Evolutionary conservation across 2,888 invertebrate species (phyloP), one percentile per base, ranked within the genome.

Genomic region (Laspeyria flexula): DNA sequence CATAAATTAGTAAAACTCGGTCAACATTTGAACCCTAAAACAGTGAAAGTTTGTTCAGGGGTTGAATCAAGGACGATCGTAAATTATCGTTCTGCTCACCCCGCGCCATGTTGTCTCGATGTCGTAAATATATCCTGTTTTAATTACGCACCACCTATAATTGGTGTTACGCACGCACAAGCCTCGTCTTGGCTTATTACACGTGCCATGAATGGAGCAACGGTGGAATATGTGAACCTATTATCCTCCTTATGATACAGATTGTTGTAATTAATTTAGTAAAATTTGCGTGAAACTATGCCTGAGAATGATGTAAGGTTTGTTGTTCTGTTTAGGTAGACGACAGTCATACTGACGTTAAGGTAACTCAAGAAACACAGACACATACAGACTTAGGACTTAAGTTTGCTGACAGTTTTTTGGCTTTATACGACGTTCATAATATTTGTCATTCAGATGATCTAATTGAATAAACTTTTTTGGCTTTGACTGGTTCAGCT

Each of bases 41-140:
- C 70, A 73, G 69, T 65, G 65, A 59, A 79, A 77, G 72, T 81
- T 79, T 66, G 38, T 38, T 38, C 15, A 43, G 75, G 83, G 88
- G 89, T 87, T 85, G 81, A 78, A 85, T 79, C 89, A 89, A 90
- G 89, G 90, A 81, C 88, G 83, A 57, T 64, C 64, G 72, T 90
- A 87, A 85, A 88, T 87, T 77, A 85, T 76, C 65, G 67, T 73
- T 71, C 79, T 80, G 68, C 70, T 73, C 75, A 79, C 83, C 81
- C 81, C 72, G 84, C 83, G 83, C 84, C 85, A 80, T 79, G 80
- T 88, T 87, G 88, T 89, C 88, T 88, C 73, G 81, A 81, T 82
- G 82, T 85, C 85, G 84, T 87, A 86, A 72, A 90, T 89, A 85
- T 88, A 88, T 88, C 81, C 82, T 75, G 81, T 87, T 86, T 86